Base-by-base conservation (phyloP, 2,888 invertebrate species). In the Acanthococcus lagerstroemiae region DNA sequence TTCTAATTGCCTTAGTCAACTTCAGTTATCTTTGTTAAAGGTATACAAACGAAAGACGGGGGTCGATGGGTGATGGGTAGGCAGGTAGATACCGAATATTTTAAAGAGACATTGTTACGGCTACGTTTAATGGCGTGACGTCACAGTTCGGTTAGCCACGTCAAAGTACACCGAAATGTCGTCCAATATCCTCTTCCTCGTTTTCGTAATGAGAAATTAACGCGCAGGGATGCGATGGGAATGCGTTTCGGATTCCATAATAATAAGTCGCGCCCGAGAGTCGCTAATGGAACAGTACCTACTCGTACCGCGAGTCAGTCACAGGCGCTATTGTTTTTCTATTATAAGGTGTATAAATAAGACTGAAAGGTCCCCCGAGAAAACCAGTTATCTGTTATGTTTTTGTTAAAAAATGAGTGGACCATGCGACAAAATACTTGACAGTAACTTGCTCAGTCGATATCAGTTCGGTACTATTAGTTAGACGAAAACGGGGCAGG, bases 71-170 rank as follows among this genome's bases (percentile, higher is more conserved):
- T 1, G 12, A 37, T n/a, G 37, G 24, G 15, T 15, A 37, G 57
- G 58, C 58, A 58, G 45, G 45, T 58, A 58, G 26, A 46, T 22
- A 37, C 30, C n/a, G n/a, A n/a, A 55, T 58, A 48, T 63, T 52
- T 24, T 37, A 37, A 63, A 37, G 54, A 21, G 52, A 63, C 63
- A 63, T 63, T 63, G 63, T 63, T 63, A 63, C 27, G 63, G 37
- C 44, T 21, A 30, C 63, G n/a, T 63, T 63, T 63, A 63, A 63
- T 63, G 63, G 37, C 63, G 44, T 54, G 63, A 63, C 63, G 63
- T 63, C 63, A 44, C 63, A 63, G 26, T 63, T 63, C 63, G 54
- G 63, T 63, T 63, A 63, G 37, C 52, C 63, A 54, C 63, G 63
- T 63, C 63, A 63, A 63, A 63, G 63, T 63, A 63, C 26, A 24